phyloP scores from a whole-genome alignment of 2,888 invertebrate genomes.

The Xylota sylvarum region DNA sequence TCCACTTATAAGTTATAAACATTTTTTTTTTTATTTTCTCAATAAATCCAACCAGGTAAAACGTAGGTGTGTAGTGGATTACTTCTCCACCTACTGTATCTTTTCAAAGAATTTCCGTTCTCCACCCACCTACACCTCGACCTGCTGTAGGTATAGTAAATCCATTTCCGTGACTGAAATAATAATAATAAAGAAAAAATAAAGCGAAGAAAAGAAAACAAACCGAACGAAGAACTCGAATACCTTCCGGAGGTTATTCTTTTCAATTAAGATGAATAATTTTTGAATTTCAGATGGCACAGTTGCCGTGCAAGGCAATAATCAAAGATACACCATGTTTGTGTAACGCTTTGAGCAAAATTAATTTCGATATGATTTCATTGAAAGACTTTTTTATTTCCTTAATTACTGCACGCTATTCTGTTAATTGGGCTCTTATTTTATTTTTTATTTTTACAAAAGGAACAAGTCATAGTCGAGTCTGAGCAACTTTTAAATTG shows the following conservation, averaged over 20 bases:
- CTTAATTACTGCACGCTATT: constrained; percentile 40
- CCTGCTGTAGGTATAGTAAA: constrained; percentile 47
- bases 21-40: constrained; percentile 24
- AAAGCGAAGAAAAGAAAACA: constrained; percentile 30
- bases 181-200: constrained; percentile 40
- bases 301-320: constrained; percentile 50
- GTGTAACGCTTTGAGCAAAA: constrained; percentile 45
- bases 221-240: constrained; percentile 42
- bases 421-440: constrained; percentile 19
- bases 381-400: constrained; percentile 26
- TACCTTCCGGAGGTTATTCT: constrained; percentile 39
- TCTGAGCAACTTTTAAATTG: constrained; percentile 11
- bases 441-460: constrained; percentile 1
- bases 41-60: constrained; percentile 52
- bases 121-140: constrained; percentile 51
- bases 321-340: constrained; percentile 44
- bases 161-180: constrained; percentile 73
- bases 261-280: constrained; percentile 52
- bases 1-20: constrained; percentile 13
- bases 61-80: constrained; percentile 57
- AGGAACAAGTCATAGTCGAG: constrained; percentile 1
- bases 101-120: constrained; percentile 69
- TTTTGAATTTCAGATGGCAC: constrained; percentile 37
- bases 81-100: constrained; percentile 58
- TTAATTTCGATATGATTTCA: constrained; percentile 54